Conservation (phyloP, 2,797 vertebrate genomes). For the Falco rusticolus region DNA sequence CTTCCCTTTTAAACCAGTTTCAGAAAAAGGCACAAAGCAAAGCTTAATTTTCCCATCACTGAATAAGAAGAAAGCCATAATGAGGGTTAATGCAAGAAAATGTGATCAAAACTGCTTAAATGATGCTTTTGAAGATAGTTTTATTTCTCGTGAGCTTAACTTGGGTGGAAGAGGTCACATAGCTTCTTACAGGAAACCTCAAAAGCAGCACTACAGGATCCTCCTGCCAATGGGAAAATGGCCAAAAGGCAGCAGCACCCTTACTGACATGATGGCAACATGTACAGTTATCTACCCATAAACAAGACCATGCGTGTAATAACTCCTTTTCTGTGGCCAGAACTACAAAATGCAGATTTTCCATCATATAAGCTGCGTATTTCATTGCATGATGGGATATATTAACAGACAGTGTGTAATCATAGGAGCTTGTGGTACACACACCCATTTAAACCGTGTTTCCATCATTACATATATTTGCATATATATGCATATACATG, state of each 20-base stretch:
- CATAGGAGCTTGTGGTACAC: too few relatives aligned
- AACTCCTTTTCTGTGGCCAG: too few relatives aligned
- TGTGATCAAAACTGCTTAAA: background rate
- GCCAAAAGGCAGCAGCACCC: background rate
- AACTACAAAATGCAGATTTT: too few relatives aligned
- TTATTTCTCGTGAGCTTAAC: background rate
- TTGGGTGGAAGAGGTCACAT: background rate
- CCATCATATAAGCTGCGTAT: too few relatives aligned
- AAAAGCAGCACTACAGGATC: background rate
- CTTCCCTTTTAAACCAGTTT: background rate
- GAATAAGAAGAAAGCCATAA: background rate
- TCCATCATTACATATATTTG: too few relatives aligned
- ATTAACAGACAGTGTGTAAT: too few relatives aligned
- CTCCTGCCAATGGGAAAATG: background rate
- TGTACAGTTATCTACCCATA: too few relatives aligned
- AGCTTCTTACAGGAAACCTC: background rate
- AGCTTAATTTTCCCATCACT: background rate
- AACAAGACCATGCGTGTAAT: too few relatives aligned
- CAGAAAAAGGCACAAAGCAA: background rate
- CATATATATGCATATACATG: background rate
- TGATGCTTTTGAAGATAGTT: background rate
- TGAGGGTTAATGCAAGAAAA: background rate
- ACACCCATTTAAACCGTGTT: too few relatives aligned
- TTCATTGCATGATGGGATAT: too few relatives aligned
- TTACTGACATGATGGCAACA: background rate